Evolutionary conservation across 2,113 vertebrate species (phyloP), one percentile per base, ranked within the genome.

Genomic region (Eleginops maclovinus): DNA sequence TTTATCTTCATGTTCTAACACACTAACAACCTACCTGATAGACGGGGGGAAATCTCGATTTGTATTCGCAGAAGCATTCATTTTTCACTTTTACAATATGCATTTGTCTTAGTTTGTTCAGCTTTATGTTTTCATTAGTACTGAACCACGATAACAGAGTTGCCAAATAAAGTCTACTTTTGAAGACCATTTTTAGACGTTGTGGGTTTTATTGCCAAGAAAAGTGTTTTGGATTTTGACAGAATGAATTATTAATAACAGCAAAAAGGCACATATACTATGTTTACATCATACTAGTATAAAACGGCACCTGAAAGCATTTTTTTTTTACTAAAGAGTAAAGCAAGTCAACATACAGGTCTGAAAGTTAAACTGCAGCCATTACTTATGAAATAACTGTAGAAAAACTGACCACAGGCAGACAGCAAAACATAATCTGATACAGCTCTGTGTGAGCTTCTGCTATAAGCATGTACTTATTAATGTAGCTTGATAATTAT

Each of bases 131-230:
- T 67, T 0, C 21, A 41, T 80, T 75, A 71, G 19, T 75, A 31
- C 59, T 50, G 36, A 53, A 55, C 19, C 8, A 58, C 2, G 14
- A 75, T 59, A 44, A 79, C 54, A 68, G 24, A 73, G 4, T 78
- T 88, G 82, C 80, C 83, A 87, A 93, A 88, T 92, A 92, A 91
- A 92, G 28, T 24, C 6, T 47, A 24, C 64, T 58, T 83, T 75
- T 60, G 56, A 79, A 83, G 26, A 83, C 72, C 31, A 16, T 51
- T 43, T 70, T 72, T 55, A 40, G 16, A 73, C 49, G 49, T 73
- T 69, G 67, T 88, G 51, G 2, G 46, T 76, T 85, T 87, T 82
- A 86, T 84, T 90, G 16, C 17, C 14, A 79, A 72, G 43, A 41
- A 47, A 55, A 72, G 61, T 79, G 40, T 80, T 86, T 55, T 46